Conservation (phyloP, 2,797 vertebrate species). For the Melanotaenia parkinsoni region DNA sequence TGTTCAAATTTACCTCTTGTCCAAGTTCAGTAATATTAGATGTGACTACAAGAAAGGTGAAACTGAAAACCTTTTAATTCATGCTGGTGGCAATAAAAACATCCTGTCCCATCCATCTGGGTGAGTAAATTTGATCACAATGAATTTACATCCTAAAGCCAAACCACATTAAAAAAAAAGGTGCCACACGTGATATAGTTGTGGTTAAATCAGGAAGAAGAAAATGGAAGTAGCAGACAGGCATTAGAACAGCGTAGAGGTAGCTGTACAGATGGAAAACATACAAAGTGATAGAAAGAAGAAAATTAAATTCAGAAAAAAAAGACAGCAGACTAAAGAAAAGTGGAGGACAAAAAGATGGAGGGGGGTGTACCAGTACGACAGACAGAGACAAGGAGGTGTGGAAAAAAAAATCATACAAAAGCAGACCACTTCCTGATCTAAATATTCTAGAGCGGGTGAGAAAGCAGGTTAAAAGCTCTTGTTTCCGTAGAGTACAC, state of each 20-base stretch:
- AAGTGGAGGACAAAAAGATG: background rate
- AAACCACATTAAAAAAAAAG: background rate
- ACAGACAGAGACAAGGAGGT: background rate
- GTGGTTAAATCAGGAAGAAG: slow-evolving; percentile 3
- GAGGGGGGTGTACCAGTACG: slow-evolving; percentile 13
- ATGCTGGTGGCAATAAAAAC: background rate
- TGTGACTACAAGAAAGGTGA: background rate
- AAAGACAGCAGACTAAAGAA: background rate
- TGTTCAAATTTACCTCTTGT: too few relatives aligned
- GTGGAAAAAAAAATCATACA: slow-evolving; percentile 30
- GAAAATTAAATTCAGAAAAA: background rate
- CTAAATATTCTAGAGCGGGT: slow-evolving; percentile 11
- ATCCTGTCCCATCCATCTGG: background rate
- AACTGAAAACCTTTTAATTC: background rate
- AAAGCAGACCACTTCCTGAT: slow-evolving; percentile 47
- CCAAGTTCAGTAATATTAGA: background rate
- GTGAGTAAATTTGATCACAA: background rate
- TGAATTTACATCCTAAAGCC: background rate
- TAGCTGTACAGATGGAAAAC: slow-evolving; percentile 2
- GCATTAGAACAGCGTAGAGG: background rate
- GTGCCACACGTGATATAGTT: background rate
- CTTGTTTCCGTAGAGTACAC: background rate
- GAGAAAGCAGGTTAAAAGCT: background rate
- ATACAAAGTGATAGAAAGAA: background rate
- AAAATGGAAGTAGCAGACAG: background rate